Base-by-base conservation (phyloP, 2,113 vertebrate genomes). In the Clarias macrocephalus region DNA sequence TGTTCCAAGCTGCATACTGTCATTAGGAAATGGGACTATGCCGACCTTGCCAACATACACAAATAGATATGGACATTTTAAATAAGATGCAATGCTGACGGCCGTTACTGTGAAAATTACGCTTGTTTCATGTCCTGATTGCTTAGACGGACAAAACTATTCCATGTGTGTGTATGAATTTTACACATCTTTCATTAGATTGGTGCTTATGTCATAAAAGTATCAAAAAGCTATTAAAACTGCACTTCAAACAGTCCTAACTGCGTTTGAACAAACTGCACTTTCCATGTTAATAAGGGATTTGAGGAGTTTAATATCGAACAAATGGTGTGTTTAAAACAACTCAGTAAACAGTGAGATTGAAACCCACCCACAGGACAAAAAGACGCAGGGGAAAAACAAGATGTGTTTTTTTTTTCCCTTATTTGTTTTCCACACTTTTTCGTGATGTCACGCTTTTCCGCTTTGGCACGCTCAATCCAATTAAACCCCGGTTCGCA, bases 401-500 rank as follows among this genome's bases (percentile, higher is more conserved):
- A 80, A 23, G 25, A 33, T 3, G 54, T 83, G 33, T 37, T 37
- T 37, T 85, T 88, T 66, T 59, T 59, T 9, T 23, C 63, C 62
- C 57, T 81, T 72, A 65, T 73, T 86, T 86, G 88, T 85, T 89
- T 81, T 80, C n/a, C 88, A 59, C 18, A 3, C 54, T 80, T 56
- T 63, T 48, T 77, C 66, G 7, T 76, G 76, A 66, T 33, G 42
- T 56, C 42, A 57, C 7, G 42, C 28, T 59, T 82, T 82, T 70
- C 37, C 37, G 63, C 73, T 18, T 60, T 83, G 73, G 30, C 62
- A 23, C 72, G 48, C 66, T 30, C 84, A 80, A 63, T 84, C 85
- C 25, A 70, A 57, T 88, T 80, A 88, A 88, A 84, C 63, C 25
- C 84, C 87, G 65, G 60, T 68, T 84, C 80, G 80, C 57, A 84